A percentile compares a stretch with the other conserved stretches of the same genome.
Evolutionary conservation across 2,113 vertebrate species (phyloP).

Genomic region (Myodes glareolus): DNA sequence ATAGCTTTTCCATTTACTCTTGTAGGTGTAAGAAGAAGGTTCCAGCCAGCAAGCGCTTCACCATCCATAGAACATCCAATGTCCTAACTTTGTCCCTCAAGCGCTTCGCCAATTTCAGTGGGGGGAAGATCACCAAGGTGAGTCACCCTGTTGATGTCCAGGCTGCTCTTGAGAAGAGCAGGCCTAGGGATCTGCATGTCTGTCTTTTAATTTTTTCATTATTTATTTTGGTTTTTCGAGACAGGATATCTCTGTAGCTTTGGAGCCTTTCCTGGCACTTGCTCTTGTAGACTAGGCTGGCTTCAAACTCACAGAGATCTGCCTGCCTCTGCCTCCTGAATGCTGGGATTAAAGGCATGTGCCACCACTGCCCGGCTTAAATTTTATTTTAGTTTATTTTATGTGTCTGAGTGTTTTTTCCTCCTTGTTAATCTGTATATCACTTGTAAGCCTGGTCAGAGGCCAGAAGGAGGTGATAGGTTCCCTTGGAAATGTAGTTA

Average conservation of each 20-base stretch:
- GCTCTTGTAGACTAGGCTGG: too few species aligned
- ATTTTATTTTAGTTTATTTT: background rate
- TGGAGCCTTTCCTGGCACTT: too few species aligned
- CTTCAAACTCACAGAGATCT: too few species aligned
- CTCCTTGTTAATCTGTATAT: background rate
- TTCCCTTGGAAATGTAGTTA: background rate
- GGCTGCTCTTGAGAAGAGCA: fast-evolving
- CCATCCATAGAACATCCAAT: conserved; percentile 93
- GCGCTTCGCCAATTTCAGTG: conserved; percentile 94
- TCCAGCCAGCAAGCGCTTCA: conserved; percentile 94
- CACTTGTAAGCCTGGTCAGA: background rate
- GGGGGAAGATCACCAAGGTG: conserved; percentile 97
- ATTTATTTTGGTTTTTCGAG: too few species aligned
- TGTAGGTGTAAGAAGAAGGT: conserved; percentile 97
- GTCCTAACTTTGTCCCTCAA: conserved; percentile 96
- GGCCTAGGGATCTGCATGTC: background rate
- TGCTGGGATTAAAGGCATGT: too few species aligned
- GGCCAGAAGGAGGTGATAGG: background rate
- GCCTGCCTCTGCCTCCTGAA: too few species aligned
- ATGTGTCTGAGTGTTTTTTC: background rate
- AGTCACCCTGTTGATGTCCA: background rate
- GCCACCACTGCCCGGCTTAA: too few species aligned
- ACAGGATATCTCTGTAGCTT: too few species aligned
- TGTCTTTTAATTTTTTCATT: background rate
- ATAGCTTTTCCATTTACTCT: background rate